Base-by-base conservation (phyloP, 2,888 invertebrate species). In the Rhabditoides inermis region DNA sequence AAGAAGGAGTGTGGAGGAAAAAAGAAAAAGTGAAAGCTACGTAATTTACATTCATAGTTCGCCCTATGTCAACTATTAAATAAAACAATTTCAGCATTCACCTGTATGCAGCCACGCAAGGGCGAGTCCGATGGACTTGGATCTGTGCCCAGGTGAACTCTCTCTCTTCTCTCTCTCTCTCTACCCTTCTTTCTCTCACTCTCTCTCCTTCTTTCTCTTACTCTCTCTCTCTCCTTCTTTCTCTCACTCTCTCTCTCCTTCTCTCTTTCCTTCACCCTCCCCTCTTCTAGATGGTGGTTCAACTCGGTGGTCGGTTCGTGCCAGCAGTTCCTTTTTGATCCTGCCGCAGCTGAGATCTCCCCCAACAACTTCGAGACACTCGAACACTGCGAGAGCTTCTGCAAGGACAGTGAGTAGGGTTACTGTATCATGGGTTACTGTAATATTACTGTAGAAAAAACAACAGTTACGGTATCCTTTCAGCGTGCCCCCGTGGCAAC, bases 281-380 rank as follows among this genome's bases (percentile, higher is more conserved):
- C n/a, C n/a, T n/a, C 23, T 32, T 32, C 1, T 30, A 25, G 60
- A 47, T 63, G 66, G 67, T 67, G 56, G 51, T 67, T 60, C 54
- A 67, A 65, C 40, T 53, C 57, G 3, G 61, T 67, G 20, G 56
- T 61, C 54, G 67, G 67, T 4, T 59, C 62, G 1, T 67, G 67
- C 36, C 64, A 67, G 49, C 64, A 64, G 44, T 67, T 67, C 51
- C 55, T 67, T 25, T 67, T 64, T 36, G 64, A 67, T 59, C 63
- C 64, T 0, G 27, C 51, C 1, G 26, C 42, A 2, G 36, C 58
- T 15, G 67, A 67, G 23, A 61, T 63, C 26, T 60, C 60, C 10
- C 59, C 67, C 10, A 67, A 67, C 32, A 67, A 67, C 47, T 67
- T 67, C 44, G 64, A 61, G 42, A 67, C 67, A 1, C 47, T 64